Evolutionary conservation across 2,113 vertebrate genomes (phyloP), one percentile per base, ranked within the genome.

Genomic region (Meriones unguiculatus): DNA sequence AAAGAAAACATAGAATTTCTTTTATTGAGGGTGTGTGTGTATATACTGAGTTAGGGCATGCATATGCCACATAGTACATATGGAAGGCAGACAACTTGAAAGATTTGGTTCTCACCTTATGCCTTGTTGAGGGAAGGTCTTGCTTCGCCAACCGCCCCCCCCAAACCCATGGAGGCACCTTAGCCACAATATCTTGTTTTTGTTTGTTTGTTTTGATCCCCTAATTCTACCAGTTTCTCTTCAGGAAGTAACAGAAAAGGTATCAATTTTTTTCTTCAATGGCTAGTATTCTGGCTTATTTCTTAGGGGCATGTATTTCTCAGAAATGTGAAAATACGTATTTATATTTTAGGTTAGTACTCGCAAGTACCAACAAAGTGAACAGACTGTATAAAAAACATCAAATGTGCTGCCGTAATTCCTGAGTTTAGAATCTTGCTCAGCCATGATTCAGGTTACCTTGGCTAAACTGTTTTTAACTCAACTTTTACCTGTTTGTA

Each of bases 141-240:
- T 41, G 35, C 8, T 62, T 62, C 57, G 35, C 35, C 57, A 82
- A 82, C 10, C 59, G 7, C 15, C 18, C 17, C 5, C 17, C 17
- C 17, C 18, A 18, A 62, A 30, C 3, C 59, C 14, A 84, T 24
- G 41, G 57, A 62, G 25, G 38, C 24, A 65, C 28, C 59, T 84
- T n/a, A 64, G n/a, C n/a, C 15, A 18, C 8, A 28, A 41, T 28
- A 25, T 41, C 81, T 84, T 84, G 22, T 25, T 62, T 82, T 22
- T 57, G 41, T 22, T 9, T 38, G 46, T 46, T 46, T 46, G 46
- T 46, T 46, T 46, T 46, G 46, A 5, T 46, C n/a, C n/a, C 59
- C 24, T 75, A 80, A 86, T 50, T 92, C 46, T 78, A 67, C 78
- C 62, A 64, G 73, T 59, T 72, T 89, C 87, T 96, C 86, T 87